Evolutionary conservation across 2,113 vertebrate genomes (phyloP), one percentile per base, ranked within the genome.

Genomic region (Xenopus borealis): DNA sequence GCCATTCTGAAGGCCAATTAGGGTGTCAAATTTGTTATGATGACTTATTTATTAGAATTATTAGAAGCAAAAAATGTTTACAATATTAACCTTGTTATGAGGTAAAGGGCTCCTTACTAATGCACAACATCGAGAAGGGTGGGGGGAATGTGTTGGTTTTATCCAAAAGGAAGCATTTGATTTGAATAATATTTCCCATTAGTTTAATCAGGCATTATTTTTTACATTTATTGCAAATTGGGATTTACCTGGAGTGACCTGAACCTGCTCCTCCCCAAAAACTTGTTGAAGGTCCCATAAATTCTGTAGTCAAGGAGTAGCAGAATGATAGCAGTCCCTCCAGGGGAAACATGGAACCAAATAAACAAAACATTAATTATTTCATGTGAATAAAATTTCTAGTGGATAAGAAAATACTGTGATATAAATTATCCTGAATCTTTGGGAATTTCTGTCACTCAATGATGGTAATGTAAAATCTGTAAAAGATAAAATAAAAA

Each of bases 371-470:
- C 82, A 83, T 85, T 88, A 89, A 90, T 90, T 90, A 91, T 92
- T 91, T 91, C 89, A 90, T 85, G 83, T 82, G 83, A 87, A 80
- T 84, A 86, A 81, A 80, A 92, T 93, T 92, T 92, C 89, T 92
- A 92, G 92, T 88, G 70, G 66, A 85, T 79, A 86, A 80, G 72
- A 90, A 79, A 85, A 83, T 80, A 82, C 87, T 84, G 75, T 78
- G 88, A 85, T 86, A 91, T 88, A 89, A 84, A 91, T 84, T 87
- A 85, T 87, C 91, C 85, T 85, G 89, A 83, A 86, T 91, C 90
- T 88, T 83, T 87, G 92, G 91, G 91, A 90, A 90, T 87, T 90
- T 92, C 91, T 92, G 89, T 92, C 83, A 85, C 87, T 89, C 86
- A 90, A 86, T 90, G 88, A 89, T 88, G 85, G 90, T 91, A 92